Base-by-base conservation (phyloP, 2,797 vertebrate genomes). In the Pterois miles region DNA sequence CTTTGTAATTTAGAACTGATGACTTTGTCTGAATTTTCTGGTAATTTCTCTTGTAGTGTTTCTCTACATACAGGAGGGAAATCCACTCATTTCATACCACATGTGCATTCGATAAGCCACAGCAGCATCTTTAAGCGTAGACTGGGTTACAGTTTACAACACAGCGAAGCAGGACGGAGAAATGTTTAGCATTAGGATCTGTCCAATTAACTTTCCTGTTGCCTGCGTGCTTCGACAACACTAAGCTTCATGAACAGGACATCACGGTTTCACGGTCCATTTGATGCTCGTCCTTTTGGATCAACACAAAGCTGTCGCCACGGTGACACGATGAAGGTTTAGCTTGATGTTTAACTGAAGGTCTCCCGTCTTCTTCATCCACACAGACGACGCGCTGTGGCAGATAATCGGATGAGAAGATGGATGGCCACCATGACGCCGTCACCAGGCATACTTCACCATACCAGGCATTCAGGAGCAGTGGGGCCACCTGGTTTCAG, bases 301-400 rank as follows among this genome's bases (percentile, higher is more conserved):
- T 71, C 80, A 11, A 69, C 78, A 57, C 75, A 59, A 43, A 48
- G 64, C 22, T 0, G 73, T 85, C 34, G 69, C 88, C 79, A 54
- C 9, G 20, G 86, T 6, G 76, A 88, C 53, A 1, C 0, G 3
- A 50, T 7, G 33, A 3, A 50, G 9, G 59, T 13, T 6, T 3
- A 3, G 78, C 58, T 84, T 74, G 80, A 72, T 80, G 84, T 81
- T 78, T 86, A 87, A 86, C 83, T 8, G 4, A 54, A 34, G n/a
- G 33, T 60, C 4, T 70, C 23, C 1, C 52, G 2, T 73, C 52
- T 65, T 67, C 59, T 53, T 33, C n/a, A 3, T 60, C 67, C 62
- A 20, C 40, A 64, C 48, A 13, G 50, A 53, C 3, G 2, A 34
- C 0, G 54, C 65, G n/a, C n/a, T 33, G 33, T 65, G 65, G 65